These are phyloP conservation scores for Syngnathus floridae DNA, from an alignment of 2,113 vertebrate genomes.

Conservation along the genomic window DNA sequence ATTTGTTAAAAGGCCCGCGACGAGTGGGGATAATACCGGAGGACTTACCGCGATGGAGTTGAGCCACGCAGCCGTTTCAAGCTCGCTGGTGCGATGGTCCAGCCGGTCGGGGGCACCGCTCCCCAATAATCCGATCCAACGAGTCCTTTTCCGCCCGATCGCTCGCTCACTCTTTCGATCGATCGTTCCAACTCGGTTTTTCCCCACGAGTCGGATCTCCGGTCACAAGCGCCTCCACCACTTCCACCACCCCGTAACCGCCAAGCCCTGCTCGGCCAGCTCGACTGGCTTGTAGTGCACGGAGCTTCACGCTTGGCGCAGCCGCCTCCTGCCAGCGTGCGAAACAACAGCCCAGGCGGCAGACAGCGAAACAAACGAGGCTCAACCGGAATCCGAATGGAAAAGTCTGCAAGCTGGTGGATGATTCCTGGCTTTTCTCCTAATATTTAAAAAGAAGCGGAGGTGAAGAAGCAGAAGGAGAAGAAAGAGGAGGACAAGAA, in stretches of 20 bases:
- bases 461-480: conserved; percentile 6
- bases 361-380: neutral
- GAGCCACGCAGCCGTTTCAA: conserved; percentile 20
- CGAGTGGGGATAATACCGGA: conserved; percentile 15
- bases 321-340: neutral
- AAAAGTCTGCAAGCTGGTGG: conserved; percentile 17
- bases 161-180: neutral
- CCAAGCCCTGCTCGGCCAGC: neutral
- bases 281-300: neutral
- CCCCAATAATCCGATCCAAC: conserved; percentile 1
- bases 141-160: neutral
- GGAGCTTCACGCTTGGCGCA: conserved; percentile 1
- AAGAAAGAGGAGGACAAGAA: conserved; percentile 19
- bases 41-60: conserved; percentile 48
- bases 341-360: neutral
- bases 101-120: neutral
- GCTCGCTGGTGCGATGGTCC: conserved; percentile 22
- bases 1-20: conserved; percentile 5
- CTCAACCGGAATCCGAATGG: neutral
- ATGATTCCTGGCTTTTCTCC: neutral
- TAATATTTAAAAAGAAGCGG: conserved; percentile 40
- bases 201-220: neutral
- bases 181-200: neutral
- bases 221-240: neutral
- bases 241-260: neutral